Evolutionary conservation across 2,888 invertebrate genomes (phyloP).

Genomic region (Xanthorhoe spadicearia): DNA sequence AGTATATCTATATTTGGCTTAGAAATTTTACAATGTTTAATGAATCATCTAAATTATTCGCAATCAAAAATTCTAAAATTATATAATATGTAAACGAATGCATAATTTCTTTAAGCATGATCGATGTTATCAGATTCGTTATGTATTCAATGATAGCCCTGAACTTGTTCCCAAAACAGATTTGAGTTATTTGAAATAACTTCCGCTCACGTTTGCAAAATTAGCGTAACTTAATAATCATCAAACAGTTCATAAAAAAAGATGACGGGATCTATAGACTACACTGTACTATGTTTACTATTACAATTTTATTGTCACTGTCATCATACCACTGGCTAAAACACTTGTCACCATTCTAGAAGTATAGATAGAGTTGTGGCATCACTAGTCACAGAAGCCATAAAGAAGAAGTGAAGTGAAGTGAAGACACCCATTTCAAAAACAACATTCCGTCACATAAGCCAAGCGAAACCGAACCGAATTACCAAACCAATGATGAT

Average conservation of each 20-base stretch:
- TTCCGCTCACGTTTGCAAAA: background rate
- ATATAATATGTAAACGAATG: background rate
- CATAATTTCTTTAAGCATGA: background rate
- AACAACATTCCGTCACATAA: background rate
- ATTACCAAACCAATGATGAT: constrained; percentile 23
- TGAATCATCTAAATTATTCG: background rate
- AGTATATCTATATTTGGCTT: background rate
- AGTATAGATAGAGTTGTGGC: too few species aligned
- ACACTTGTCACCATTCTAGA: background rate
- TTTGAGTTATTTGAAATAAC: background rate
- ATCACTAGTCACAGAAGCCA: too few species aligned
- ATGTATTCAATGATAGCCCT: constrained; percentile 1
- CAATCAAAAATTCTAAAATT: background rate
- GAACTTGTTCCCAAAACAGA: constrained; percentile 3
- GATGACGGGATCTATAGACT: too few species aligned
- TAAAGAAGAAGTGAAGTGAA: too few species aligned
- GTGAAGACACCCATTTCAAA: background rate
- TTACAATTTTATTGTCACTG: too few species aligned
- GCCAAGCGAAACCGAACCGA: constrained; percentile 13
- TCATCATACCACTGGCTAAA: background rate
- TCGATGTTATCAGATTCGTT: background rate
- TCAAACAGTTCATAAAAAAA: too few species aligned
- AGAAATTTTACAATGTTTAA: background rate
- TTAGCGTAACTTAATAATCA: too few species aligned
- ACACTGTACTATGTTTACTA: background rate